These are phyloP conservation scores for Drosophila cracens DNA, from an alignment of 2,888 invertebrate species.

Conservation along the genomic window DNA sequence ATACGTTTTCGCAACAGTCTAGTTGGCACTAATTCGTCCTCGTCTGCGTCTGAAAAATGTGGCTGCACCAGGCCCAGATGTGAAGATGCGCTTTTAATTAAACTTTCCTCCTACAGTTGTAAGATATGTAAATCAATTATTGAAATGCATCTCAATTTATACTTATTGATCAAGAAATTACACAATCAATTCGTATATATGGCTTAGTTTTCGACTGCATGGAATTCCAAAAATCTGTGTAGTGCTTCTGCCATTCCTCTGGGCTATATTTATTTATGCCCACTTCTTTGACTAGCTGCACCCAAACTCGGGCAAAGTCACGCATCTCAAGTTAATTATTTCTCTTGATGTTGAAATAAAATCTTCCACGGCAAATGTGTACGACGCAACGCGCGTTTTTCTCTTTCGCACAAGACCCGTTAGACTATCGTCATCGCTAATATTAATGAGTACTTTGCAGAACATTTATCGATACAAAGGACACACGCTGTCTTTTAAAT, in stretches of 20 bases:
- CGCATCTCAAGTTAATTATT: background rate
- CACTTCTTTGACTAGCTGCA: slow-evolving; percentile 20
- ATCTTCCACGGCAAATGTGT: background rate
- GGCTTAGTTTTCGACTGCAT: slow-evolving; percentile 16
- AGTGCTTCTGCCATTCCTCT: slow-evolving; percentile 29
- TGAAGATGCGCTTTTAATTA: background rate
- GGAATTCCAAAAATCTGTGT: slow-evolving; percentile 15
- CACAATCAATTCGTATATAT: slow-evolving; percentile 15
- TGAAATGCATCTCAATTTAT: background rate
- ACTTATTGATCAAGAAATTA: background rate
- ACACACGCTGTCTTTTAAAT: background rate
- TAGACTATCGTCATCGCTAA: slow-evolving; percentile 2
- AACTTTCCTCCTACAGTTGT: slow-evolving; percentile 3
- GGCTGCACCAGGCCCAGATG: no score
- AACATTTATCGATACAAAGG: slow-evolving; percentile 7
- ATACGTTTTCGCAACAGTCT: background rate
- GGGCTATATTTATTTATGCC: slow-evolving; percentile 24
- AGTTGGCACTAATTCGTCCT: background rate
- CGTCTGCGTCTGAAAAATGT: background rate
- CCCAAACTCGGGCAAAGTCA: slow-evolving; percentile 39
- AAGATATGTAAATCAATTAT: background rate
- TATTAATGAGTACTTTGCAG: background rate
- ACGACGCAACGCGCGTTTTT: background rate
- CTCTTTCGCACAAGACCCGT: slow-evolving; percentile 26
- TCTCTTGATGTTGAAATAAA: background rate